phyloP scores from a whole-genome alignment of 2,888 invertebrate species.

The Idaea biselata region DNA sequence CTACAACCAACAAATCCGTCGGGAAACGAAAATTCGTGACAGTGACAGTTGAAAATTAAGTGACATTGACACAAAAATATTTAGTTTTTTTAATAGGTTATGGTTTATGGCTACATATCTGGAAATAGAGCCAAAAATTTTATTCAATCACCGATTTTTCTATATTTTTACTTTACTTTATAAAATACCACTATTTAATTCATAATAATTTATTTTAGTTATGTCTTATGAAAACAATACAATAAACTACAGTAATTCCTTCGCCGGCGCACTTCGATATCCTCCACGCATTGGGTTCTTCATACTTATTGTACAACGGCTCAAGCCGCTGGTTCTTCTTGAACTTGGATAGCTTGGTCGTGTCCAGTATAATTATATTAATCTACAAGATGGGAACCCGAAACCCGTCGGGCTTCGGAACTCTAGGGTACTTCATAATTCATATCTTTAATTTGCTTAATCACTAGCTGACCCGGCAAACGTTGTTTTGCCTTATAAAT shows the following conservation, averaged over 20 bases:
- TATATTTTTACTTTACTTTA: too few species aligned
- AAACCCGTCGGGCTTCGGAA: too few species aligned
- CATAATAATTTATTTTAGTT: neutral
- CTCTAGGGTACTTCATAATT: too few species aligned
- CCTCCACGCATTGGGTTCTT: conserved; percentile 99
- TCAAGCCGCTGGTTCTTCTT: conserved; percentile 99
- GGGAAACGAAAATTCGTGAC: neutral
- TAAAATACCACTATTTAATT: neutral
- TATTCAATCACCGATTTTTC: too few species aligned
- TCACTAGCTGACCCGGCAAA: too few species aligned
- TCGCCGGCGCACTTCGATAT: conserved; percentile 93
- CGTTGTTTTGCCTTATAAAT: too few species aligned
- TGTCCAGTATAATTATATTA: too few species aligned
- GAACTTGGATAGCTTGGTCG: conserved; percentile 98
- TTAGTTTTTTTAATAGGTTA: neutral
- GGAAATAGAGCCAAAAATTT: too few species aligned
- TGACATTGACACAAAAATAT: neutral
- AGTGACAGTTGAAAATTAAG: neutral
- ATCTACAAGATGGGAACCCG: too few species aligned
- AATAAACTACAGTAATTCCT: conserved; percentile 83
- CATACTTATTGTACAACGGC: conserved; percentile 98
- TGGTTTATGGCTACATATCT: too few species aligned
- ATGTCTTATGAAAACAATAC: neutral
- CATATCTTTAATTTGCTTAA: too few species aligned
- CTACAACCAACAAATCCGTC: neutral